Percentiles rank a stretch among this genome's conserved stretches.
phyloP scores from a whole-genome alignment of 2,113 vertebrate species.

The Neopipo cinnamomea region DNA sequence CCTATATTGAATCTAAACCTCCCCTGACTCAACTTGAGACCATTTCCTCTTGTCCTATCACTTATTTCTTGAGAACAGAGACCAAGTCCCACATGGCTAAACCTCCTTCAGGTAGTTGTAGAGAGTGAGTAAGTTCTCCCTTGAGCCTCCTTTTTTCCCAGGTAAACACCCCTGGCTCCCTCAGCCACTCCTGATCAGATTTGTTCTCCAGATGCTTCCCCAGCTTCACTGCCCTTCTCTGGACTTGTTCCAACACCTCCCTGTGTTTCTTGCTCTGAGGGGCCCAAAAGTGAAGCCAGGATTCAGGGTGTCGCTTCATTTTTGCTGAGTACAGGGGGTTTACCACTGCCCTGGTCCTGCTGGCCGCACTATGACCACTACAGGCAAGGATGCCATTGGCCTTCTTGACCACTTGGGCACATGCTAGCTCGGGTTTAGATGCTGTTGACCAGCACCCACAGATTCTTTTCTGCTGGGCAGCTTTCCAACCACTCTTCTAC shows the following conservation, averaged over 20 bases:
- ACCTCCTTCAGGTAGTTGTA: not conserved
- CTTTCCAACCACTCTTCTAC: not conserved
- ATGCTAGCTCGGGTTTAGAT: not conserved
- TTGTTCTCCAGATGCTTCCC: not conserved
- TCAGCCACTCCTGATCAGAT: rapidly evolving
- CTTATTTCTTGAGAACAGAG: not conserved
- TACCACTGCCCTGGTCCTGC: not conserved
- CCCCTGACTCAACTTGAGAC: no score
- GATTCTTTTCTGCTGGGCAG: no score
- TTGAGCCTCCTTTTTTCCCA: not conserved
- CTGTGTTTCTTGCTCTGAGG: not conserved
- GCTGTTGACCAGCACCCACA: no score
- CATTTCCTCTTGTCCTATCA: not conserved
- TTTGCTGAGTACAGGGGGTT: rapidly evolving
- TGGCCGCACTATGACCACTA: no score
- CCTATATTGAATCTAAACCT: not conserved
- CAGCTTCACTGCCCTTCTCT: not conserved
- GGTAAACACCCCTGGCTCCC: rapidly evolving
- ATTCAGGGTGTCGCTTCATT: rapidly evolving
- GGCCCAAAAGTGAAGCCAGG: not conserved
- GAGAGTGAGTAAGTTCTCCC: not conserved
- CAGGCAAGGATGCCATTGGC: not conserved
- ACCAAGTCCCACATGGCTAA: rapidly evolving
- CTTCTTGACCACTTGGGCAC: not conserved
- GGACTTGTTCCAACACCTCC: not conserved